Evolutionary conservation across 23 tunicate species (phyloP), one percentile per base, ranked within the genome.

Genomic region (Trididemnum nubilum): DNA sequence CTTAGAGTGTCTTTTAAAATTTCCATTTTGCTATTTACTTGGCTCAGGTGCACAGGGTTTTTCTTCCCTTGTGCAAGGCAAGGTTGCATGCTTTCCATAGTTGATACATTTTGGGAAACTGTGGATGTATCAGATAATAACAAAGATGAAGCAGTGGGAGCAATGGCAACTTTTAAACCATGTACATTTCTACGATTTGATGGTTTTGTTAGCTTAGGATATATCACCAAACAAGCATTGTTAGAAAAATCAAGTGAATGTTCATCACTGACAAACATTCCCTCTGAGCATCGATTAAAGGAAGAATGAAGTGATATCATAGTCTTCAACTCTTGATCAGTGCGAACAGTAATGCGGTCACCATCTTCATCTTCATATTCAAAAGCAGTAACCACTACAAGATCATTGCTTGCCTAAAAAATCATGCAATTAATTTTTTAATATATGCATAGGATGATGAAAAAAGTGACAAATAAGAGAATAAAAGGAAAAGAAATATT

Each of bases 321-420:
- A 27, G 98, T 83, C 0, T 64, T 81, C 36, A 93, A 83, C 36
- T 93, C 98, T 28, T 83, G 79, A 65, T 93, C 89, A 54, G 92
- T 84, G 36, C 79, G 75, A 76, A 93, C 98, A 51, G 98, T 93
- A 21, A 88, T 88, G n/a, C 86, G 35, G 54, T 93, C 98, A 28
- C 91, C 89, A 76, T 93, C 98, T 77, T 93, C 98, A 75, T 93
- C 98, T 66, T 75, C 65, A 52, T 93, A 93, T 33, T 93, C 98
- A 74, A 93, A 93, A 40, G 92, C 87, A 28, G 93, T 40, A 59
- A 87, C 98, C 0, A 85, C 35, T 26, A 93, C 50, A 31, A 89
- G 76, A 35, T 80, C 82, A 37, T 88, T 83, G 54, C 89, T 87
- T n/a, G 98, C 93, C 89, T 93, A 71, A 38, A 52, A 73, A 82